Conservation (phyloP, 53 echinoderm and acorn worm genomes). For the Pentamera pediparva region DNA sequence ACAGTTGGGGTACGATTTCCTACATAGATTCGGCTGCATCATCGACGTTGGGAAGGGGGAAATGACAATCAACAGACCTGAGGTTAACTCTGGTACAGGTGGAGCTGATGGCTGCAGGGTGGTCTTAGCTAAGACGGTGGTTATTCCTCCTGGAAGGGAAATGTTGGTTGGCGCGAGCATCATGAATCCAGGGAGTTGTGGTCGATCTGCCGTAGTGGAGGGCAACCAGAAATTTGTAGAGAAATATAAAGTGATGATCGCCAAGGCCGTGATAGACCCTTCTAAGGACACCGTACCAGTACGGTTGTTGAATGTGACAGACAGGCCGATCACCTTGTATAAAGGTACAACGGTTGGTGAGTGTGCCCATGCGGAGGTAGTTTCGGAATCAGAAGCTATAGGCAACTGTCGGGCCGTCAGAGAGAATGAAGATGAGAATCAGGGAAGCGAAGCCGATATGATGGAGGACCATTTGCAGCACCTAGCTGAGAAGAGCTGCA, state of each 20-base stretch:
- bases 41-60: background rate
- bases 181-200: too few species aligned
- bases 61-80: background rate
- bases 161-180: background rate
- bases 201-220: background rate
- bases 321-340: conserved; percentile 23
- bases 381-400: too few species aligned
- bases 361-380: conserved; percentile 14
- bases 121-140: conserved; percentile 1
- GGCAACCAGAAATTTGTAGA: too few species aligned
- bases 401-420: background rate
- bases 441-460: background rate
- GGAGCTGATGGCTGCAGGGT: too few species aligned
- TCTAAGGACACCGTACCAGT: conserved; percentile 7
- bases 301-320: conserved; percentile 20
- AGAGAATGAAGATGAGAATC: background rate
- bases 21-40: background rate
- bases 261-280: background rate
- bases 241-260: too few species aligned
- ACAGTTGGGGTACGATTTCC: conserved; percentile 10
- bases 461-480: background rate
- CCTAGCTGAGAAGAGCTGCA: background rate
- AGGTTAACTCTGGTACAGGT: too few species aligned
- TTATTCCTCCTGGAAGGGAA: conserved; percentile 4
- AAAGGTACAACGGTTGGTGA: conserved; percentile 23